Conservation (phyloP, 2,797 vertebrate genomes). For the Pyrocephalus nanus region DNA sequence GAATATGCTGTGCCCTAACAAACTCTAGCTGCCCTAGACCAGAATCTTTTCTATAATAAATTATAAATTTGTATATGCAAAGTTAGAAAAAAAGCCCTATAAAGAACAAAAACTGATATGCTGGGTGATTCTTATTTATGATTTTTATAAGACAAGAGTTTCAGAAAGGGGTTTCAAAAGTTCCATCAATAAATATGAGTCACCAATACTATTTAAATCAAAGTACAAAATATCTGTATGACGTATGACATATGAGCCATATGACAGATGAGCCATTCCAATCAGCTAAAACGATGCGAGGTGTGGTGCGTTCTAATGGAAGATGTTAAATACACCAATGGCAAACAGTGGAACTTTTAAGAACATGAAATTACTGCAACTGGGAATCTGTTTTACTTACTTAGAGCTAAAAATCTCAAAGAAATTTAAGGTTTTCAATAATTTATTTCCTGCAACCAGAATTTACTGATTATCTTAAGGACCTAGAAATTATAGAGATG, state of each 20-base stretch:
- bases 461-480: background rate
- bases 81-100: background rate
- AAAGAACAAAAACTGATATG: slow-evolving; percentile 5
- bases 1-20: background rate
- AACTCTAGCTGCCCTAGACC: background rate
- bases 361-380: slow-evolving; percentile 46
- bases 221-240: slow-evolving; percentile 61
- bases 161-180: background rate
- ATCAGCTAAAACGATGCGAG: slow-evolving; percentile 50
- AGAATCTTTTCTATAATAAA: background rate
- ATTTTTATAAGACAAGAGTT: slow-evolving; percentile 45
- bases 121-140: slow-evolving; percentile 9
- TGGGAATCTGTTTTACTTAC: slow-evolving; percentile 31
- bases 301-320: slow-evolving; percentile 54
- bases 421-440: background rate
- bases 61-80: background rate
- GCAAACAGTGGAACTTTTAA: slow-evolving; percentile 49
- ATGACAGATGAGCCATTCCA: slow-evolving; percentile 55
- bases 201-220: slow-evolving; percentile 55
- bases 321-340: slow-evolving; percentile 51
- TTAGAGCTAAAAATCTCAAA: slow-evolving; percentile 21
- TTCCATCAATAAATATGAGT: slow-evolving; percentile 50
- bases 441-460: slow-evolving; percentile 3
- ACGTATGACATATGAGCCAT: slow-evolving; percentile 23
- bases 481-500: background rate